phyloP scores from a whole-genome alignment of 2,797 vertebrate genomes.

The Alfaro cultratus region DNA sequence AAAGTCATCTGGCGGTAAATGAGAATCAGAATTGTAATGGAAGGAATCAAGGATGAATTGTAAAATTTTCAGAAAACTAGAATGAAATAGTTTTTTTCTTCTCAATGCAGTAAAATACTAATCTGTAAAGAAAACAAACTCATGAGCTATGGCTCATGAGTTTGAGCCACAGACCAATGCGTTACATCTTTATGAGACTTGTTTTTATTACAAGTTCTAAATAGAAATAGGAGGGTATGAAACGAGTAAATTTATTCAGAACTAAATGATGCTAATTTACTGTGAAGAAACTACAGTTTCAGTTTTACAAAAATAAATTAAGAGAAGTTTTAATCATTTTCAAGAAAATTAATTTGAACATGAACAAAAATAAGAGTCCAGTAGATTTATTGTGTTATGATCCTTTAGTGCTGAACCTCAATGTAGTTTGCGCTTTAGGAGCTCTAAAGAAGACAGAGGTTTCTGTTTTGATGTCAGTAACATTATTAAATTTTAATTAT shows the following conservation, averaged over 20 bases:
- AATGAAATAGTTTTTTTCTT: not conserved
- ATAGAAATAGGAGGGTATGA: not conserved
- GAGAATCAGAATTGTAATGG: not conserved
- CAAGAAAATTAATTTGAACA: not conserved
- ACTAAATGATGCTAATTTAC: not conserved
- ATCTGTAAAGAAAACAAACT: not conserved
- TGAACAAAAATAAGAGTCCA: not conserved
- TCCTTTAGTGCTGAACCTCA: not conserved
- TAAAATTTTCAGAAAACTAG: not conserved
- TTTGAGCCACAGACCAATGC: too few relatives aligned
- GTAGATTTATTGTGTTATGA: not conserved
- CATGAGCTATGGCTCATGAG: too few relatives aligned
- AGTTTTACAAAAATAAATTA: not conserved
- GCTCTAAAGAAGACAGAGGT: not conserved
- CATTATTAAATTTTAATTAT: constrained; percentile 57
- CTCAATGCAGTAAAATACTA: not conserved
- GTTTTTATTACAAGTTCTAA: not conserved
- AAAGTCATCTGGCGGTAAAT: not conserved
- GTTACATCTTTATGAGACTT: too few relatives aligned
- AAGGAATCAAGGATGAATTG: not conserved
- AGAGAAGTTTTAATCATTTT: not conserved
- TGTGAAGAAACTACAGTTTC: not conserved
- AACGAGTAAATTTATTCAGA: not conserved
- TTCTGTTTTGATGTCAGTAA: constrained; percentile 13
- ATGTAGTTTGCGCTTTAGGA: not conserved